These are phyloP conservation scores for Oreonectes daqikongensis DNA, from an alignment of 2,797 vertebrate species.

Conservation along the genomic window DNA sequence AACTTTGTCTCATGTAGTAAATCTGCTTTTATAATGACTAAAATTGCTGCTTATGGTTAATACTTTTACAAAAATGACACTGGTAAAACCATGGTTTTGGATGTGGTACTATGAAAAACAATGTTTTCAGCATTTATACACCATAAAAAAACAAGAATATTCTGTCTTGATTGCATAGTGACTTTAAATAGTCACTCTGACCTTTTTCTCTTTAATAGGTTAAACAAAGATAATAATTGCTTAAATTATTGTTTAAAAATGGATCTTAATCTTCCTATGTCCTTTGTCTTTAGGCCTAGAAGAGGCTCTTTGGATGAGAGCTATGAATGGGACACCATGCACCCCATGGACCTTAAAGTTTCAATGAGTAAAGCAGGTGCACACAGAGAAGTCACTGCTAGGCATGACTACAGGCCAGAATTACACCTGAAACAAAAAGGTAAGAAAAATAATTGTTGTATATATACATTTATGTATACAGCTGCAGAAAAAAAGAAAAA, in stretches of 20 bases:
- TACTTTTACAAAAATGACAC: not conserved
- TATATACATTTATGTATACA: no score
- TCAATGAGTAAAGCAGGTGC: constrained; percentile 58
- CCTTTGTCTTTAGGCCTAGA: constrained; percentile 71
- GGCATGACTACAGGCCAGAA: constrained; percentile 53
- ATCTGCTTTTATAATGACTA: no score
- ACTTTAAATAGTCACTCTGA: no score
- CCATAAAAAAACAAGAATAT: no score
- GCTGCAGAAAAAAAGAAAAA: no score
- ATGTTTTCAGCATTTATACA: no score
- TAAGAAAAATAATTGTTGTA: constrained; percentile 54
- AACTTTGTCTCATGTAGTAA: not conserved
- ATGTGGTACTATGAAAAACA: not conserved
- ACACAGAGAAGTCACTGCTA: constrained; percentile 23
- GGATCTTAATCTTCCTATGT: not conserved
- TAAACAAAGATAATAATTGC: not conserved
- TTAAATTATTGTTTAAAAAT: no score
- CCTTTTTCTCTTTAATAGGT: not conserved
- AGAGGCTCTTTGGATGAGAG: constrained; percentile 90
- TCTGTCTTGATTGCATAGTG: no score
- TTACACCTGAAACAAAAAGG: constrained; percentile 70
- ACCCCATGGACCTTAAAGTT: constrained; percentile 74
- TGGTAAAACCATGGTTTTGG: not conserved
- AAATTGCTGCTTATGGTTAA: not conserved
- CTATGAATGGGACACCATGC: constrained; percentile 91